Conservation (phyloP, 2,113 vertebrate genomes). For the Mirza zaza region DNA sequence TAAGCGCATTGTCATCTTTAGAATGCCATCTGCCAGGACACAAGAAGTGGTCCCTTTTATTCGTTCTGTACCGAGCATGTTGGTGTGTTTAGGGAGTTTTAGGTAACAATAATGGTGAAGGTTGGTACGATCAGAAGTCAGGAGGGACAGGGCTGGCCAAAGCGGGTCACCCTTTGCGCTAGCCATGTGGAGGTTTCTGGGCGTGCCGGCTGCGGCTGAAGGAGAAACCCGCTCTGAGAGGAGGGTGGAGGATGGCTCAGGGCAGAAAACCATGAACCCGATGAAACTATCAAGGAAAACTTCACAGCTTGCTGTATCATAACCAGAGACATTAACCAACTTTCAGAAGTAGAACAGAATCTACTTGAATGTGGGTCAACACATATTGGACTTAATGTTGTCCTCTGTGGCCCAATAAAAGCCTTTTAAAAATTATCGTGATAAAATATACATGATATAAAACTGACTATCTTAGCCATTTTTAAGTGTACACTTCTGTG, state of each 20-base stretch:
- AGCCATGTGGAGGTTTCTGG: not conserved
- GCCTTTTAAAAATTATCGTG: not conserved
- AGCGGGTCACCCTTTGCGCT: slow-evolving; percentile 63
- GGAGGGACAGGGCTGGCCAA: not conserved
- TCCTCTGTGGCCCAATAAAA: slow-evolving; percentile 78
- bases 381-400: slow-evolving; percentile 80
- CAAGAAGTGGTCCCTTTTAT: not conserved
- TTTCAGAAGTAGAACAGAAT: slow-evolving; percentile 80
- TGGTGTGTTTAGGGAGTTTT: not conserved
- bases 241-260: not conserved
- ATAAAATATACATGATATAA: no score
- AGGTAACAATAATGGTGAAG: not conserved
- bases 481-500: slow-evolving; percentile 41
- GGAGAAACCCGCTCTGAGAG: not conserved
- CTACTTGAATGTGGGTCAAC: slow-evolving; percentile 81
- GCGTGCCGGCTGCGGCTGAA: not conserved
- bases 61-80: not conserved
- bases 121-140: not conserved
- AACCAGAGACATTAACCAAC: slow-evolving; percentile 47
- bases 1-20: not conserved
- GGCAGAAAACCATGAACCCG: slow-evolving; percentile 31
- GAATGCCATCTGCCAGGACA: not conserved
- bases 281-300: not conserved
- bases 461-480: no score
- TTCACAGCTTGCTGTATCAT: not conserved